These are phyloP conservation scores for Scophthalmus maximus DNA, from an alignment of 2,113 vertebrate species.

Conservation along the genomic window DNA sequence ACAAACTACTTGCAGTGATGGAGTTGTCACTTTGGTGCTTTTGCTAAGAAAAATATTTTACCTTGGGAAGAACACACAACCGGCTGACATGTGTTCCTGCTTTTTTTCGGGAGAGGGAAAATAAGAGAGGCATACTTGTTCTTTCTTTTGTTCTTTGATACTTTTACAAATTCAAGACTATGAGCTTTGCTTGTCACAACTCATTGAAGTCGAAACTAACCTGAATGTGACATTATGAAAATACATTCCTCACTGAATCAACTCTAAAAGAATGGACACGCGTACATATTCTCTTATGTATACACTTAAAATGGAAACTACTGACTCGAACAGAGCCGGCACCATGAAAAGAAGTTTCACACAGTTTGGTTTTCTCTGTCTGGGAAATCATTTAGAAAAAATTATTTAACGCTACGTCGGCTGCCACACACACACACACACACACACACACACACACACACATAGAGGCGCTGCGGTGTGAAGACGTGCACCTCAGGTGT, in stretches of 20 bases:
- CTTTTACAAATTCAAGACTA: slow-evolving; percentile 79
- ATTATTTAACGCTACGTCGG: slow-evolving; percentile 31
- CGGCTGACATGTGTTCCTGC: slow-evolving; percentile 78
- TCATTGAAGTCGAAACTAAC: slow-evolving; percentile 80
- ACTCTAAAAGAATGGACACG: slow-evolving; percentile 74
- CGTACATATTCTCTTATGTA: slow-evolving; percentile 67
- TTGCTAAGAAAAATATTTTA: slow-evolving; percentile 85
- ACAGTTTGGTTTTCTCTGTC: slow-evolving; percentile 38
- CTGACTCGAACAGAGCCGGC: slow-evolving; percentile 30
- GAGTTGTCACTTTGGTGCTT: slow-evolving; percentile 84
- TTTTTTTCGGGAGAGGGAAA: slow-evolving; percentile 73
- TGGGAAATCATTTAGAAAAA: slow-evolving; percentile 50
- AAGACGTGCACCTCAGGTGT: slow-evolving; percentile 25
- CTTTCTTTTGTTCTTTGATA: slow-evolving; percentile 82
- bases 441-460: background rate
- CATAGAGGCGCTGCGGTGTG: slow-evolving; percentile 22
- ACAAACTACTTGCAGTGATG: slow-evolving; percentile 85
- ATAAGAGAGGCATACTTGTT: slow-evolving; percentile 73
- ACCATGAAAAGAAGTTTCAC: slow-evolving; percentile 55
- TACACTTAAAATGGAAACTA: slow-evolving; percentile 70
- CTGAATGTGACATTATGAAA: slow-evolving; percentile 79
- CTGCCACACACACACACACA: too few species aligned
- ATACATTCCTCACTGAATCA: slow-evolving; percentile 68
- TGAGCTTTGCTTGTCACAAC: slow-evolving; percentile 80
- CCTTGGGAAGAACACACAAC: slow-evolving; percentile 78